Evolutionary conservation across 53 echinoderm and acorn worm genomes (phyloP), one percentile per base, ranked within the genome.

Genomic region (Echinarachnius parma): DNA sequence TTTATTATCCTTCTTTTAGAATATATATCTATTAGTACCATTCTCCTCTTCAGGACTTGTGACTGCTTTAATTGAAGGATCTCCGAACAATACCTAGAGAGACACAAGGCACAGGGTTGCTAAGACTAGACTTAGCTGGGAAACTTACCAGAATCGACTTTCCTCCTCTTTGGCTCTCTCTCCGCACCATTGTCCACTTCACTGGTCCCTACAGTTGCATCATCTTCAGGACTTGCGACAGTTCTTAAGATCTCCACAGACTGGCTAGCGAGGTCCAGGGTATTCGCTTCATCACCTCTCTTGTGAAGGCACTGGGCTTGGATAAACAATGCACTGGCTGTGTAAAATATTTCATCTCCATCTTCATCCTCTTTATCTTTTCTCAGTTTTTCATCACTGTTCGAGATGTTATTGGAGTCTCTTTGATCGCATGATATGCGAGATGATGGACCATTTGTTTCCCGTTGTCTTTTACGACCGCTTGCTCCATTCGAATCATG

Each of bases 291-390:
- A 21, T 69, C 35, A 3, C 35, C 25, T 53, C 53, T 33, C 70
- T 53, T 50, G 13, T 35, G 32, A 14, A 69, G 34, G 27, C 70
- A 69, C 4, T 53, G 32, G 3, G 70, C 70, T 69, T 69, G 70
- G 1, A 69, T 52, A 14, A 69, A 9, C 53, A 53, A 15, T 21
- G 70, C 70, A 53, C 53, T 52, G 15, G 70, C 52, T 10, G 70
- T 53, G 70, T 66, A 48, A 0, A 22, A 27, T 11, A 15, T n/a
- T 1, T 34, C 54, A 5, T 69, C 70, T n/a, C 30, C 66, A 5
- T 34, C 53, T 1, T 21, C 21, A 0, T 66, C 11, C 47, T 28
- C 23, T 36, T 13, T 39, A 13, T 9, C 13, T 7, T 9, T 39
- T 7, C 42, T 13, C 7, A 39, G 42, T 9, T 13, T 39, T 39